Evolutionary conservation across 1,140 invertebrate species (phyloP).

Genomic region (Mizuhopecten yessoensis): DNA sequence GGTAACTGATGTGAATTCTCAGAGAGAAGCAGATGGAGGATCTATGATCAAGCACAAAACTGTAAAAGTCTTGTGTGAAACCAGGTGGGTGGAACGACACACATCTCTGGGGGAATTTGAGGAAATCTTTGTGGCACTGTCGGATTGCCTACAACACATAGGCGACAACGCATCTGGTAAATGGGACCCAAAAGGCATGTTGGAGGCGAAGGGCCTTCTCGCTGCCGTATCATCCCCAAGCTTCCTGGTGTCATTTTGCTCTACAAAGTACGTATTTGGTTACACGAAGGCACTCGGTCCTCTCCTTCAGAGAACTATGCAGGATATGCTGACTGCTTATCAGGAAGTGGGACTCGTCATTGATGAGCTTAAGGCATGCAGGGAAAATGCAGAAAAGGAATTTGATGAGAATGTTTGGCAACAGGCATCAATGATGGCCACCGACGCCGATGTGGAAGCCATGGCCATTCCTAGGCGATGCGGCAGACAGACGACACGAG

Average conservation of each 20-base stretch:
- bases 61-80: conserved; percentile 53
- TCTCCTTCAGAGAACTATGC: conserved; percentile 54
- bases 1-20: conserved; percentile 25
- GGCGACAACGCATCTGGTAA: background rate
- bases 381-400: conserved; percentile 51
- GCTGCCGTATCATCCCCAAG: conserved; percentile 54
- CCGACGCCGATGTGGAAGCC: conserved; percentile 15
- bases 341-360: conserved; percentile 48
- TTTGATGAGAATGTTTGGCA: conserved; percentile 49
- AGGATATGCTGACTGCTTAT: conserved; percentile 59
- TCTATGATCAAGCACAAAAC: conserved; percentile 16
- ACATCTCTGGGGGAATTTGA: conserved; percentile 50
- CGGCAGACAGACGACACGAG: conserved; percentile 60
- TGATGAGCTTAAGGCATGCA: background rate
- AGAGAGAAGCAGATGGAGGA: too few relatives aligned
- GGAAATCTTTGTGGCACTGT: conserved; percentile 48
- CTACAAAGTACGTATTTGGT: conserved; percentile 57
- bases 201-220: conserved; percentile 54
- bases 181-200: conserved; percentile 59
- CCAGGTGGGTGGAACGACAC: conserved; percentile 48
- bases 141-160: conserved; percentile 49
- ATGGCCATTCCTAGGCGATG: conserved; percentile 58
- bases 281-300: conserved; percentile 56
- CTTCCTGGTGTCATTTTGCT: conserved; percentile 63
- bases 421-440: conserved; percentile 58